Evolutionary conservation across 2,113 vertebrate species (phyloP).

Genomic region (Lontra canadensis): DNA sequence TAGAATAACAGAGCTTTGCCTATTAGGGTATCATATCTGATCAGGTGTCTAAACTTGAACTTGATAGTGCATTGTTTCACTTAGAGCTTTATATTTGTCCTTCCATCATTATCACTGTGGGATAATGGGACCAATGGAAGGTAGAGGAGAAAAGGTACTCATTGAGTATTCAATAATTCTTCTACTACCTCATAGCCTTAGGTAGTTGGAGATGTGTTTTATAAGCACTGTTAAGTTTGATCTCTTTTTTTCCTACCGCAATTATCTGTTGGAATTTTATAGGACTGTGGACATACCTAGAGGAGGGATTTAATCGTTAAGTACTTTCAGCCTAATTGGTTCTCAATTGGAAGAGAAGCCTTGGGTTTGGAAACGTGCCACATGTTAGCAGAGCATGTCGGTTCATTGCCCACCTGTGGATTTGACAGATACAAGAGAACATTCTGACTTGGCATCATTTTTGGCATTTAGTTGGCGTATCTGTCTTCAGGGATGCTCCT

Average conservation of each 20-base stretch:
- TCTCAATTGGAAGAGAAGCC: constrained; percentile 65
- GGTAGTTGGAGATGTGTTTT: constrained; percentile 51
- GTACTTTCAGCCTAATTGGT: constrained; percentile 72
- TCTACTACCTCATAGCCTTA: background rate
- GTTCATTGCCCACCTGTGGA: constrained; percentile 65
- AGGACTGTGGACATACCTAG: constrained; percentile 38
- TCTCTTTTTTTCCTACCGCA: constrained; percentile 58
- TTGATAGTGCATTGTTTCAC: background rate
- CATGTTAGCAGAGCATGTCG: constrained; percentile 37
- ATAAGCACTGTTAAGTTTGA: constrained; percentile 66
- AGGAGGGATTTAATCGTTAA: constrained; percentile 68
- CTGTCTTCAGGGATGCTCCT: constrained; percentile 27
- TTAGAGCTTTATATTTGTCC: background rate
- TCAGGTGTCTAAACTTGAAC: background rate
- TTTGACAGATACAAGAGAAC: constrained; percentile 50
- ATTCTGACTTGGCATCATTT: constrained; percentile 48
- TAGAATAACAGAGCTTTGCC: background rate
- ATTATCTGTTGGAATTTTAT: constrained; percentile 70
- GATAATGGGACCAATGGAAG: background rate
- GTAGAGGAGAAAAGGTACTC: background rate
- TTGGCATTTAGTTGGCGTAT: constrained; percentile 23
- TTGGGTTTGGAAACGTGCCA: constrained; percentile 64
- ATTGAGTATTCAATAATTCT: background rate
- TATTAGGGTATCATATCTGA: background rate
- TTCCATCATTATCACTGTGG: background rate